These are phyloP conservation scores for Branchinecta sandiegonensis DNA, from an alignment of 2,888 invertebrate genomes.

Conservation along the genomic window DNA sequence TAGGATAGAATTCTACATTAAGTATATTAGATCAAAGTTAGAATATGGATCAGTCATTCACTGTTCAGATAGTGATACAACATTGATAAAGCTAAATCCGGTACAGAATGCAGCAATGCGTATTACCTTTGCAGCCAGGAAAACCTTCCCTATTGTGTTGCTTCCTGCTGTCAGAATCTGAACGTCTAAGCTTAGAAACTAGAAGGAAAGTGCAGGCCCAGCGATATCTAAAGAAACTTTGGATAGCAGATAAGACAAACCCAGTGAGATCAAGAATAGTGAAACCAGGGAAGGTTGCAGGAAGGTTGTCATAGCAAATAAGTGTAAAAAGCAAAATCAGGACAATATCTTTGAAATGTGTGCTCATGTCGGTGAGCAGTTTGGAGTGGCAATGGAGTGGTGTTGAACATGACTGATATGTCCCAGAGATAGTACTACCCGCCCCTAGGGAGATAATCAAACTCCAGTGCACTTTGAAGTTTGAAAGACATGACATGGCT, in stretches of 20 bases:
- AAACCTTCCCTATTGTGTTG: background rate
- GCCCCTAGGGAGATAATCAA: background rate
- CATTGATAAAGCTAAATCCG: background rate
- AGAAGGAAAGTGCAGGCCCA: background rate
- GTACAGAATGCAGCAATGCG: background rate
- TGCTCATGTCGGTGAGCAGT: too few relatives aligned
- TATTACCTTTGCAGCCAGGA: background rate
- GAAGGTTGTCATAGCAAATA: too few relatives aligned
- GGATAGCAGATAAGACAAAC: background rate
- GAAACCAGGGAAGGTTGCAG: background rate
- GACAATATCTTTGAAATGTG: too few relatives aligned
- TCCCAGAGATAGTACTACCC: background rate
- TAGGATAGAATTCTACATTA: background rate
- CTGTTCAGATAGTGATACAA: background rate
- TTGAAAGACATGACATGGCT: background rate
- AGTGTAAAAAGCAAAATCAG: too few relatives aligned
- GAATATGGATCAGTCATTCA: background rate
- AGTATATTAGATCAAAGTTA: background rate
- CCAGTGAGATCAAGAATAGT: background rate
- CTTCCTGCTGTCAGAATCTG: background rate
- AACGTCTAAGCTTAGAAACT: background rate
- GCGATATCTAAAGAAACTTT: background rate
- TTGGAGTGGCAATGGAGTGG: too few relatives aligned
- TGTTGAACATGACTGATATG: background rate
- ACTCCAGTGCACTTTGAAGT: background rate